A percentile compares a stretch with the other conserved stretches of the same genome.
Conservation (phyloP, 2,113 vertebrate genomes). For the Loxodonta africana region DNA sequence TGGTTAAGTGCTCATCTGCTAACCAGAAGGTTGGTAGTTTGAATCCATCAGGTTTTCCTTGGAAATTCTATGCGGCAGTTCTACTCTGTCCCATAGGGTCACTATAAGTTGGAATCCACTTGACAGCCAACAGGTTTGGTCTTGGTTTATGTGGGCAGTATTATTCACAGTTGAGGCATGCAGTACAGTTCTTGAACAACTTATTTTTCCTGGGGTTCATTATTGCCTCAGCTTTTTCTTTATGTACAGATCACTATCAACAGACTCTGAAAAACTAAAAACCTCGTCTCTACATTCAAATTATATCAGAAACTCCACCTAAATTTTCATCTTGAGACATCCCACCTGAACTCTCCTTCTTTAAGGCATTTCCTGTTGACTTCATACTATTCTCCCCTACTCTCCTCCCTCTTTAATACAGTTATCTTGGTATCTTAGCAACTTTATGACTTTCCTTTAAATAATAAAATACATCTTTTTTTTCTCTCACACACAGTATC, state of each 20-base stretch:
- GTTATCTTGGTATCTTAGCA: not conserved
- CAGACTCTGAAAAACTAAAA: not conserved
- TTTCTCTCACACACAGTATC: not conserved
- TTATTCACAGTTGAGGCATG: conserved; percentile 6
- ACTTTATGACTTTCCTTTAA: not conserved
- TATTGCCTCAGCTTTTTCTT: not conserved
- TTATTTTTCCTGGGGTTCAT: conserved; percentile 18
- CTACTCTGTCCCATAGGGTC: not conserved
- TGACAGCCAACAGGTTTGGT: too few species aligned
- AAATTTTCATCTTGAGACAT: not conserved
- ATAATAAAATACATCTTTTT: not conserved
- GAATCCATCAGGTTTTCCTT: too few species aligned
- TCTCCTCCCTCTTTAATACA: not conserved
- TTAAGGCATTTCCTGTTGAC: not conserved
- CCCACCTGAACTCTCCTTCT: not conserved
- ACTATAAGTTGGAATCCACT: not conserved
- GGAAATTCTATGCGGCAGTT: too few species aligned
- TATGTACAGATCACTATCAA: not conserved
- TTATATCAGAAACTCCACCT: not conserved
- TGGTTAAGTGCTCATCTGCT: too few species aligned
- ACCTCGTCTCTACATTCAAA: not conserved
- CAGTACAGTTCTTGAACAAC: not conserved
- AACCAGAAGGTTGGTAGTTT: too few species aligned
- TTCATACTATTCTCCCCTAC: not conserved
- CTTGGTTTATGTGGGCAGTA: not conserved